Conservation (phyloP, 1,140 invertebrate species). For the Grapholita molesta region DNA sequence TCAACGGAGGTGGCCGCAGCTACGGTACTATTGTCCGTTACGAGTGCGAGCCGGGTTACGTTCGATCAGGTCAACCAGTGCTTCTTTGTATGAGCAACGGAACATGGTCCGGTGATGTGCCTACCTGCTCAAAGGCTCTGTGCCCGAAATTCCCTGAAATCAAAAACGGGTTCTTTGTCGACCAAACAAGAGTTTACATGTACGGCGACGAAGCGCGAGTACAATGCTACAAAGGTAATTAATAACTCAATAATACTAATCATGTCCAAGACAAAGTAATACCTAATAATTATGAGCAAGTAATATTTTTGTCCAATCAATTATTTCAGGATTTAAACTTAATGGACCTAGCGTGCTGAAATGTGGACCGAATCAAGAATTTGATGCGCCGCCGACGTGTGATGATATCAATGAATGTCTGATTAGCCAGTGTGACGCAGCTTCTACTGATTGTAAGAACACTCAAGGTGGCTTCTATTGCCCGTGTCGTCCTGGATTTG, state of each 20-base stretch:
- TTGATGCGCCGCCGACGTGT: constrained; percentile 91
- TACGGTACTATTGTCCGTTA: constrained; percentile 97
- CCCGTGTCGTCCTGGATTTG: constrained; percentile 91
- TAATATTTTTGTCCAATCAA: background rate
- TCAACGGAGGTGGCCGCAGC: constrained; percentile 96
- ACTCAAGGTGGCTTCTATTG: constrained; percentile 95
- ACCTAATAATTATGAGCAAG: background rate
- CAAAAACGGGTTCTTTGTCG: constrained; percentile 90
- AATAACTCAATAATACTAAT: constrained; percentile 5
- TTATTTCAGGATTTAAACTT: constrained; percentile 58
- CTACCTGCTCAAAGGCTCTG: constrained; percentile 90
- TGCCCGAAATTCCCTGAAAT: constrained; percentile 92
- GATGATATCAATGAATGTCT: constrained; percentile 97
- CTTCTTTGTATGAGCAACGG: constrained; percentile 97
- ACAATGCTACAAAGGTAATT: constrained; percentile 92
- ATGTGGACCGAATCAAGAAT: constrained; percentile 91
- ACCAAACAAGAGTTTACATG: constrained; percentile 85
- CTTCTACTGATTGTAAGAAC: constrained; percentile 95
- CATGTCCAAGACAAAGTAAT: constrained; percentile 5
- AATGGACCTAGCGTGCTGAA: constrained; percentile 88
- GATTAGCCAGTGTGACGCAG: constrained; percentile 92
- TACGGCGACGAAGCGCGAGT: constrained; percentile 95
- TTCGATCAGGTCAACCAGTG: constrained; percentile 91
- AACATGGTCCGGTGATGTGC: constrained; percentile 96
- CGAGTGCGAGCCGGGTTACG: constrained; percentile 96